A percentile compares a stretch with the other conserved stretches of the same genome.
These are phyloP conservation scores for Zapus hudsonius DNA, from an alignment of 2,113 vertebrate genomes.

Conservation along the genomic window DNA sequence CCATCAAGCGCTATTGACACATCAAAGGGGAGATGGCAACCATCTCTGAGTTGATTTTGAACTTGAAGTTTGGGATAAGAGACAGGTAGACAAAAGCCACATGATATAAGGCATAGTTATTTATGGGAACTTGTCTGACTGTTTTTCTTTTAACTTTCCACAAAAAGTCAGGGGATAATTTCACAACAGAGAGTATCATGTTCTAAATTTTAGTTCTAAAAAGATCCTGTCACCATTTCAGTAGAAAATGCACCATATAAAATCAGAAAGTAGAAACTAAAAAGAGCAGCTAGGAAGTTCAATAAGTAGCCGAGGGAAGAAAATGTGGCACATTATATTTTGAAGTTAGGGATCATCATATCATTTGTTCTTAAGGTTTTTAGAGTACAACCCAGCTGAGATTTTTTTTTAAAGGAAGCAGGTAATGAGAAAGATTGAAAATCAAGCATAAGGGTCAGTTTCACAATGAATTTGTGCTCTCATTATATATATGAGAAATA, in stretches of 20 bases:
- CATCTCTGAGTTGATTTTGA: neutral
- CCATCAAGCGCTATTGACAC: neutral
- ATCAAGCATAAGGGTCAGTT: neutral
- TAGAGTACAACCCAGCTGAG: neutral
- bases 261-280: neutral
- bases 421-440: neutral
- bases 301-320: neutral
- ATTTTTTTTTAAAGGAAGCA: neutral
- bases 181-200: neutral
- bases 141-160: neutral
- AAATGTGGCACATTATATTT: neutral
- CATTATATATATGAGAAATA: no score
- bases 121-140: neutral
- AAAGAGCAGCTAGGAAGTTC: neutral
- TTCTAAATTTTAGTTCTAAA: neutral
- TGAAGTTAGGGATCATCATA: neutral
- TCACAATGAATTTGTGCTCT: no score
- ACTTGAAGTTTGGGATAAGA: neutral
- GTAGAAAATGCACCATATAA: neutral
- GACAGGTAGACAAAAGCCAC: neutral
- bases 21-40: neutral
- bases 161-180: neutral
- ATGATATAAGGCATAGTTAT: neutral
- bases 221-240: neutral
- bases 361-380: neutral